These are phyloP conservation scores for Temnothorax unifasciatus DNA, from an alignment of 2,888 invertebrate species.

Conservation along the genomic window DNA sequence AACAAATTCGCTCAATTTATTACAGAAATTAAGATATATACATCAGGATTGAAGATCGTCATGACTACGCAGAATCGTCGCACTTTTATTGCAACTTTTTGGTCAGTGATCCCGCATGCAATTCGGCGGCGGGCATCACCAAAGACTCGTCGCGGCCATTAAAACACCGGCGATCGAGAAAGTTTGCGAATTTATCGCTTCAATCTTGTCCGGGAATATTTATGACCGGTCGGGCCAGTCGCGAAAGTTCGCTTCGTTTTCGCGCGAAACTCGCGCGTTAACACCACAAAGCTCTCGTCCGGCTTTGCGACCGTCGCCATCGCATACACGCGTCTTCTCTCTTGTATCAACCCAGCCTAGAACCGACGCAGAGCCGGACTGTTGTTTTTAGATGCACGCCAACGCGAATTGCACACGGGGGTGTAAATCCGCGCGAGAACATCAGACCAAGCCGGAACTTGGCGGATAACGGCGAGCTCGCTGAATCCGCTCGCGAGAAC, in stretches of 20 bases:
- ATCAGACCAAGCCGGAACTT: constrained; percentile 7
- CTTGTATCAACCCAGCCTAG: not conserved
- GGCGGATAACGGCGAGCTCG: constrained; percentile 31
- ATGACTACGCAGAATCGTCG: not conserved
- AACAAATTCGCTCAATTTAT: not conserved
- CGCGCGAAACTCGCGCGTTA: constrained; percentile 45
- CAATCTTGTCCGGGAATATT: constrained; percentile 77
- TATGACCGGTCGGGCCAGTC: constrained; percentile 67
- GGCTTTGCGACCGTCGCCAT: constrained; percentile 36
- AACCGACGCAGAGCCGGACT: constrained; percentile 8
- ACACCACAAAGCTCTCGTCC: constrained; percentile 42
- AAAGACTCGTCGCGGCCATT: constrained; percentile 66
- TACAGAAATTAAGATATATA: not conserved
- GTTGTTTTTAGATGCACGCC: constrained; percentile 30
- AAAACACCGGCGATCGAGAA: constrained; percentile 75
- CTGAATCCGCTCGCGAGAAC: constrained; percentile 29
- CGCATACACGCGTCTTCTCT: not conserved
- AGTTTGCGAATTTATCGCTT: constrained; percentile 77
- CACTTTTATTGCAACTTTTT: constrained; percentile 4
- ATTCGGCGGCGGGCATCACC: constrained; percentile 10
- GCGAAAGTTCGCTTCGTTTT: constrained; percentile 69
- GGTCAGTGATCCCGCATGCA: constrained; percentile 15
- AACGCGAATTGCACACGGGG: constrained; percentile 24
- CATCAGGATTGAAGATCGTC: not conserved
- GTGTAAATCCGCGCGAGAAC: constrained; percentile 29